phyloP scores from a whole-genome alignment of 64 coral and sea anemone genomes.

The Pocillopora damicornis region DNA sequence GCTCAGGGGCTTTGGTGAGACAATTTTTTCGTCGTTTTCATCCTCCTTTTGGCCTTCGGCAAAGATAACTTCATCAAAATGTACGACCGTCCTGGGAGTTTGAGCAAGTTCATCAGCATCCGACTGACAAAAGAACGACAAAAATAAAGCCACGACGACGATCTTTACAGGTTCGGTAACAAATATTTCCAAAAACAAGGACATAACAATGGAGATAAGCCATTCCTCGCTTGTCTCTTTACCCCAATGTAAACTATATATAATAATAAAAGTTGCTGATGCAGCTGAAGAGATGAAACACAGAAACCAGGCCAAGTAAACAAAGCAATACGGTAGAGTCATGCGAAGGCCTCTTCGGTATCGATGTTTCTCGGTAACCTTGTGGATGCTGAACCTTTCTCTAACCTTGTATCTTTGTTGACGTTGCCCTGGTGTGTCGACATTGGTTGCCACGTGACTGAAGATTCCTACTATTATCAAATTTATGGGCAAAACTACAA shows the following conservation, averaged over 20 bases:
- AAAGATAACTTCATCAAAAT: neutral
- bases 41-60: neutral
- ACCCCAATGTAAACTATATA: constrained; percentile 49
- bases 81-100: neutral
- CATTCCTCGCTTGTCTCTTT: constrained; percentile 33
- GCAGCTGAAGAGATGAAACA: constrained; percentile 20
- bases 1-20: constrained; percentile 31
- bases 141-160: constrained; percentile 8
- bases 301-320: constrained; percentile 20
- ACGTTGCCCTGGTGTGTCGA: neutral
- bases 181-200: constrained; percentile 37
- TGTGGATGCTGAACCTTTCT: neutral
- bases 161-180: constrained; percentile 22
- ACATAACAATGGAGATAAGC: constrained; percentile 48
- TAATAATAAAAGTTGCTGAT: constrained; percentile 30
- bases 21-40: neutral
- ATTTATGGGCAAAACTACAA: constrained; percentile 39
- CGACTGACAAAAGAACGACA: constrained; percentile 10
- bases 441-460: neutral
- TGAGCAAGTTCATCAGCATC: neutral
- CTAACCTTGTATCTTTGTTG: neutral
- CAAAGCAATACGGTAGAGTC: constrained; percentile 19
- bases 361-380: neutral
- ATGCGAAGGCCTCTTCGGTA: neutral
- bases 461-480: constrained; percentile 44